Conservation (phyloP, 2,888 invertebrate species). For the Halocaridina rubra region DNA sequence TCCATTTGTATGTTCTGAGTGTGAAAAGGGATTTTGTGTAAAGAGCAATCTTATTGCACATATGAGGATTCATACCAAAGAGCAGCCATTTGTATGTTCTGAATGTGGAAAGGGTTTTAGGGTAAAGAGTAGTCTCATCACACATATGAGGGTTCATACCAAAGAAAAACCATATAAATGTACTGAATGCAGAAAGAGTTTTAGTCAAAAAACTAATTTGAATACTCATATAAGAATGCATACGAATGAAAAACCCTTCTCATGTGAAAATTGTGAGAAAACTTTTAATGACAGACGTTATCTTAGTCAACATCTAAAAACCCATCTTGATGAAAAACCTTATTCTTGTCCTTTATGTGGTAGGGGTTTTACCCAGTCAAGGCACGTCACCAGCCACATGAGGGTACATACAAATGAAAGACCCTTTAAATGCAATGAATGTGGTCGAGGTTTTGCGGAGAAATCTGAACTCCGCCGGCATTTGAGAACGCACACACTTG, state of each 20-base stretch:
- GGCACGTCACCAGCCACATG: neutral
- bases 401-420: neutral
- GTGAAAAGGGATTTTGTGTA: neutral
- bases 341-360: neutral
- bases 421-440: neutral
- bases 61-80: neutral
- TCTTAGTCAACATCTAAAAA: neutral
- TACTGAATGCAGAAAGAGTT: neutral
- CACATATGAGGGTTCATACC: neutral
- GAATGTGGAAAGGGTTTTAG: neutral
- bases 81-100: neutral
- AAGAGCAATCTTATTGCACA: neutral
- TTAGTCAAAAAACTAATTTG: neutral
- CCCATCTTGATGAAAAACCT: neutral
- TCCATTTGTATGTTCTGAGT: neutral
- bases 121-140: neutral
- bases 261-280: neutral
- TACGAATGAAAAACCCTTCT: neutral
- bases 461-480: neutral
- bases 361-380: neutral
- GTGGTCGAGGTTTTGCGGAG: neutral
- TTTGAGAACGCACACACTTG: neutral
- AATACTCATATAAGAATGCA: neutral
- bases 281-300: neutral
- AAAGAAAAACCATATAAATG: neutral